These are phyloP conservation scores for Pantherophis alleghaniensis DNA, from an alignment of 2,797 vertebrate species.

Conservation along the genomic window DNA sequence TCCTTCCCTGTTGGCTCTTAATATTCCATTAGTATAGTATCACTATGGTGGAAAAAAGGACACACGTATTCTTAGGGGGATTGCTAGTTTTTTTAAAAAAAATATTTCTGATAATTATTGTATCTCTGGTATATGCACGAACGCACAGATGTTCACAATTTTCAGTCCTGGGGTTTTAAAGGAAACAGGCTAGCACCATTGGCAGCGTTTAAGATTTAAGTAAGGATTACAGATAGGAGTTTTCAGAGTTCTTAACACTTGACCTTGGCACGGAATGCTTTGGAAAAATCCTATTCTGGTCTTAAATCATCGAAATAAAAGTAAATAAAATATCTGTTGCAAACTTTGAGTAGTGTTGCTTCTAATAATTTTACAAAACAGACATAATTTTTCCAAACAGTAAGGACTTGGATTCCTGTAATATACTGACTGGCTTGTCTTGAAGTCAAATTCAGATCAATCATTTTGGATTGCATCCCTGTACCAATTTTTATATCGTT, in stretches of 20 bases:
- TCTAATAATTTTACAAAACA: background rate
- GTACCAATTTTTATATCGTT: background rate
- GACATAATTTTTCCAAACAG: background rate
- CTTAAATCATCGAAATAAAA: background rate
- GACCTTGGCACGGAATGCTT: background rate
- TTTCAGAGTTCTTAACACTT: slow-evolving; percentile 9
- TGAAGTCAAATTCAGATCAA: background rate
- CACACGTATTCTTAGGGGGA: background rate
- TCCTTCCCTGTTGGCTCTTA: background rate
- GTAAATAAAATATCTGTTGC: background rate
- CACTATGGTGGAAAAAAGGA: background rate
- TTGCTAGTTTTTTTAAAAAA: background rate
- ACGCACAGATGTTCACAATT: slow-evolving; percentile 8
- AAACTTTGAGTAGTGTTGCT: background rate
- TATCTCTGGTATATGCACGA: background rate
- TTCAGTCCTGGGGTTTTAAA: background rate
- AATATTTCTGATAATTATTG: background rate
- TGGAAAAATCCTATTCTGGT: background rate
- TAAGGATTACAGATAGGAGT: background rate
- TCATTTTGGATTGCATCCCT: background rate
- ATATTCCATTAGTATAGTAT: background rate
- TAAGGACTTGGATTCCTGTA: background rate
- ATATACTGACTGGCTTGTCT: background rate
- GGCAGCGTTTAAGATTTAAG: slow-evolving; percentile 3
- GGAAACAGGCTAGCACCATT: background rate